Base-by-base conservation (phyloP, 2,888 invertebrate species). In the Petrolisthes manimaculis region DNA sequence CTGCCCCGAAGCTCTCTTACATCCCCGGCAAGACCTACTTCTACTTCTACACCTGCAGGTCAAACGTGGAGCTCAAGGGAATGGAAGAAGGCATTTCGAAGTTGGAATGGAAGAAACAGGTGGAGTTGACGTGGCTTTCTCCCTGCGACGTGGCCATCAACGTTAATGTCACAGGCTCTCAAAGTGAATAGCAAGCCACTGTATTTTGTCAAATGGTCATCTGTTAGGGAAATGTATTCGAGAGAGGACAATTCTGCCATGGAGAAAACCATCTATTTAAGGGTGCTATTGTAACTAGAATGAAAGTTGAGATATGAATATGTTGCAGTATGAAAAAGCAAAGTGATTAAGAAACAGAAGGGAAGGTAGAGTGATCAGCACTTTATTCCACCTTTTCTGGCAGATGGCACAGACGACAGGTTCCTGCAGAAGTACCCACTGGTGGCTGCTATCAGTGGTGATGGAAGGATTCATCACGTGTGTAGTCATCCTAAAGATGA, bases 401-500 rank as follows among this genome's bases (percentile, higher is more conserved):
- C 14, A 6, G n/a, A 4, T 6, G n/a, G 12, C 0, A 1, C 14
- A n/a, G 84, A 55, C 6, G 54, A 51, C 14, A 12, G n/a, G 21
- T 53, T 79, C 24, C 53, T 89, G 78, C 82, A 89, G 61, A 77
- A 37, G 79, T 88, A 86, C 67, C 86, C 89, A 0, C 79, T 89
- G 80, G 80, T 87, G 69, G 89, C 88, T 69, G 86, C 88, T 2
- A 56, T 89, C 67, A 53, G n/a, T 24, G 21, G 71, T n/a, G 91
- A 91, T 54, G 91, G 91, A 1, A 67, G 74, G 2, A 83, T 91
- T n/a, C 88, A 88, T n/a, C 89, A 88, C 24, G 84, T 91, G 21
- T 91, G 91, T 75, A 88, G 74, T 51, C 86, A 89, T 74, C 82
- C 86, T 5, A 69, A 81, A 1, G 94, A 94, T 55, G 91, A 92